Base-by-base conservation (phyloP, 1,140 invertebrate species). In the Neodiprion fabricii region DNA sequence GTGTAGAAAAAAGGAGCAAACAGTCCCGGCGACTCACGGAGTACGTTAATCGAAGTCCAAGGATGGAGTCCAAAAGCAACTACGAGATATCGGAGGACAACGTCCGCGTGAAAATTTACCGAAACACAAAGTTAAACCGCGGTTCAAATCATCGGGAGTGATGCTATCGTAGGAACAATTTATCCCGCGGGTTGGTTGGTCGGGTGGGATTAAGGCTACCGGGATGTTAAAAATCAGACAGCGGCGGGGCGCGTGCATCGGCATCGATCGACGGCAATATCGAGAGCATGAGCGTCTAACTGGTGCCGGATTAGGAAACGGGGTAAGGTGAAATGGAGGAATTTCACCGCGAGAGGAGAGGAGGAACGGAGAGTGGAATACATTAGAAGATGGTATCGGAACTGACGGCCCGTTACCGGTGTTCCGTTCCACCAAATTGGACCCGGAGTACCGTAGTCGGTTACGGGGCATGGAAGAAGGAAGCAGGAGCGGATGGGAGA, bases 301-400 rank as follows among this genome's bases (percentile, higher is more conserved):
- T 40, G 28, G n/a, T 5, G 53, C 11, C 11, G 9, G 53, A 17
- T 61, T 12, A 61, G 53, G 11, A 17, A 61, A 17, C 53, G 11
- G 28, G 53, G 5, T 61, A 40, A 40, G 53, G 53, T 61, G 53
- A 61, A 61, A 61, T 61, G 53, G 53, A 61, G n/a, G 53, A 61
- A 61, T 61, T 61, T 61, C n/a, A 61, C 53, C 53, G 53, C 53
- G 53, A 61, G 53, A 40, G 28, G 28, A 40, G 28, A 1, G 28
- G 28, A 40, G 28, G 28, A 40, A 40, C 2, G 28, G 28, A 5
- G 17, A 23, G 17, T 50, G 76, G 78, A 82, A 82, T 82, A 82
- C 78, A 81, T 82, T 82, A 81, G 77, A 71, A 81, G 81, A 82
- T 82, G 74, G 74, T 82, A 82, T 82, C 81, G 48, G 61, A 61